Conservation (phyloP, 2,797 vertebrate genomes). For the Serranus cabrilla region DNA sequence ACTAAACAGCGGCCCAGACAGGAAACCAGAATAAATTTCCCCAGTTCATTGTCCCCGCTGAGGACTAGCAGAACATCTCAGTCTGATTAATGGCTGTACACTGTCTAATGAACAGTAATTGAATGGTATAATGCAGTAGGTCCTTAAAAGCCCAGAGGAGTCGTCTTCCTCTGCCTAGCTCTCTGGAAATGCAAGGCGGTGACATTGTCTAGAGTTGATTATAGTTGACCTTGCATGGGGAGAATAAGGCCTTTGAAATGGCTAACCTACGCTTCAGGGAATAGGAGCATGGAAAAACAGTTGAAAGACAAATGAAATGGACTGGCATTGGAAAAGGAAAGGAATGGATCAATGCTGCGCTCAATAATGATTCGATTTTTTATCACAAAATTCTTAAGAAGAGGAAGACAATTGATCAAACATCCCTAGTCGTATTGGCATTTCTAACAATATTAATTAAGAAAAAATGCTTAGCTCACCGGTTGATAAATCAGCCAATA, state of each 20-base stretch:
- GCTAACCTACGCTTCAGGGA: constrained; percentile 78
- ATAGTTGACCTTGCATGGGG: constrained; percentile 85
- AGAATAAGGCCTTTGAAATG: constrained; percentile 80
- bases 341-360: constrained; percentile 82
- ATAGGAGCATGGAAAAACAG: constrained; percentile 78
- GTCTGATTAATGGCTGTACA: constrained; percentile 86
- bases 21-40: constrained; percentile 77
- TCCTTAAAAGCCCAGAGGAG: constrained; percentile 82
- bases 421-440: constrained; percentile 81
- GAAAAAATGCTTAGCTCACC: constrained; percentile 86
- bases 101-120: constrained; percentile 89
- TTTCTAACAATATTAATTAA: constrained; percentile 91
- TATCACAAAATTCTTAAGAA: constrained; percentile 86
- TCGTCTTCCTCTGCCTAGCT: constrained; percentile 62
- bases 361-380: constrained; percentile 88
- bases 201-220: constrained; percentile 84
- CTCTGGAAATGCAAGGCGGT: constrained; percentile 72
- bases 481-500: constrained; percentile 83
- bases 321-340: constrained; percentile 77
- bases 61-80: constrained; percentile 82
- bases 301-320: constrained; percentile 83
- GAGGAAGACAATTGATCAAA: constrained; percentile 88
- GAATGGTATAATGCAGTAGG: constrained; percentile 84
- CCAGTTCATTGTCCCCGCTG: constrained; percentile 76
- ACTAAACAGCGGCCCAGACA: constrained; percentile 62